Conservation (phyloP, 2,888 invertebrate species). For the Sarcophaga carnaria region DNA sequence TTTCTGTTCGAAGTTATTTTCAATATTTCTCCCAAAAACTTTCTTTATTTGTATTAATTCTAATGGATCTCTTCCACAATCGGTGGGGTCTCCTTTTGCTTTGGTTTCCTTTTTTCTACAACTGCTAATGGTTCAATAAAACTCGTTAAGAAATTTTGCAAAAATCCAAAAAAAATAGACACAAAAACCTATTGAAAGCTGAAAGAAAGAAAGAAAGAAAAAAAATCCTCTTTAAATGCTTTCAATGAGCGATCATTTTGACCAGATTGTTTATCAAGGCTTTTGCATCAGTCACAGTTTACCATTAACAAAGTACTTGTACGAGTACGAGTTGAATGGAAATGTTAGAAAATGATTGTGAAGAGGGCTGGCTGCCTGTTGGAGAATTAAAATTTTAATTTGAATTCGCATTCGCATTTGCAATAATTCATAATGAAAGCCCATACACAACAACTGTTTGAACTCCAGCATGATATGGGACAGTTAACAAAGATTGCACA, state of each 20-base stretch:
- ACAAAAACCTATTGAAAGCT: slow-evolving; percentile 19
- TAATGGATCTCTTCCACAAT: neutral
- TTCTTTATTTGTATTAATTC: no score
- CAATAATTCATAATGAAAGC: slow-evolving; percentile 79
- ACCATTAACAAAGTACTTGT: slow-evolving; percentile 36
- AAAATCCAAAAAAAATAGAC: slow-evolving; percentile 1
- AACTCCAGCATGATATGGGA: neutral
- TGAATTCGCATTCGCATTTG: slow-evolving; percentile 51
- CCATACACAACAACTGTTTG: neutral
- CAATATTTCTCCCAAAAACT: no score
- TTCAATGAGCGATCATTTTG: slow-evolving; percentile 66
- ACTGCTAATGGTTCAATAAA: slow-evolving; percentile 2
- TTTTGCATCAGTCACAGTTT: slow-evolving; percentile 70
- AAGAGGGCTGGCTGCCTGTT: neutral
- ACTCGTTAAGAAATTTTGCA: slow-evolving; percentile 34
- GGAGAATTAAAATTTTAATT: neutral
- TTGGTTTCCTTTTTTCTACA: neutral
- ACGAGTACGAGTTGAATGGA: neutral
- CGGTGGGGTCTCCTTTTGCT: slow-evolving; percentile 55
- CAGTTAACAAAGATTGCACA: neutral
- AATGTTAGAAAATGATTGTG: neutral
- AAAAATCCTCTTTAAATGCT: slow-evolving; percentile 40
- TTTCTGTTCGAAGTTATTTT: no score
- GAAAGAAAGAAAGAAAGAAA: slow-evolving; percentile 2
- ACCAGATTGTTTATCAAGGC: slow-evolving; percentile 69